phyloP scores from a whole-genome alignment of 2,888 invertebrate genomes.

The Rhingia rostrata region DNA sequence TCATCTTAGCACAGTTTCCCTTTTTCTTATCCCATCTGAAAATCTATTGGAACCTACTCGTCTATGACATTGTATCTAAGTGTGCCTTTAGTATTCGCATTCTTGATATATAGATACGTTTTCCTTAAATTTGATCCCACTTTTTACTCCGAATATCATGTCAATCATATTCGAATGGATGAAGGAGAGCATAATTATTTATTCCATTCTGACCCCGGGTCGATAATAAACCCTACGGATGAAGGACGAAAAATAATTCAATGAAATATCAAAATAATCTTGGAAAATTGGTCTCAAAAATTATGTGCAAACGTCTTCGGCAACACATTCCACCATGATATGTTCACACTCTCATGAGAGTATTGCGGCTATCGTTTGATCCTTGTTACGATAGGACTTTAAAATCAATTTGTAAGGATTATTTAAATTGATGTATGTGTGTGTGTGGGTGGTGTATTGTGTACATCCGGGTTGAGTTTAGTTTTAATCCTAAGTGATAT shows the following conservation, averaged over 20 bases:
- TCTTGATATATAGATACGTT: slow-evolving; percentile 1
- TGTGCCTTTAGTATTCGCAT: too few relatives aligned
- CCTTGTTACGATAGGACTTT: slow-evolving; percentile 64
- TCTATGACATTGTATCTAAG: too few relatives aligned
- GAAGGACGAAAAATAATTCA: slow-evolving; percentile 34
- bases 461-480: slow-evolving; percentile 45
- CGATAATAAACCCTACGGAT: slow-evolving; percentile 29
- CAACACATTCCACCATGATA: slow-evolving; percentile 18
- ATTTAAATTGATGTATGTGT: slow-evolving; percentile 51
- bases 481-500: slow-evolving; percentile 57
- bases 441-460: slow-evolving; percentile 30
- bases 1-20: too few relatives aligned
- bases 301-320: neutral
- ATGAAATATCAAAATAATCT: slow-evolving; percentile 57
- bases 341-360: slow-evolving; percentile 47
- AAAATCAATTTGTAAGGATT: slow-evolving; percentile 72
- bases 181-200: slow-evolving; percentile 56
- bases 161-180: slow-evolving; percentile 59
- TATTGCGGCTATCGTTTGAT: slow-evolving; percentile 44
- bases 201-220: slow-evolving; percentile 21
- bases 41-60: too few relatives aligned
- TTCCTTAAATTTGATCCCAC: slow-evolving; percentile 37
- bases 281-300: slow-evolving; percentile 26
- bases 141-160: slow-evolving; percentile 47
- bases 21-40: too few relatives aligned